Evolutionary conservation across 2,797 vertebrate species (phyloP), one percentile per base, ranked within the genome.

Genomic region (Vireo griseus): DNA sequence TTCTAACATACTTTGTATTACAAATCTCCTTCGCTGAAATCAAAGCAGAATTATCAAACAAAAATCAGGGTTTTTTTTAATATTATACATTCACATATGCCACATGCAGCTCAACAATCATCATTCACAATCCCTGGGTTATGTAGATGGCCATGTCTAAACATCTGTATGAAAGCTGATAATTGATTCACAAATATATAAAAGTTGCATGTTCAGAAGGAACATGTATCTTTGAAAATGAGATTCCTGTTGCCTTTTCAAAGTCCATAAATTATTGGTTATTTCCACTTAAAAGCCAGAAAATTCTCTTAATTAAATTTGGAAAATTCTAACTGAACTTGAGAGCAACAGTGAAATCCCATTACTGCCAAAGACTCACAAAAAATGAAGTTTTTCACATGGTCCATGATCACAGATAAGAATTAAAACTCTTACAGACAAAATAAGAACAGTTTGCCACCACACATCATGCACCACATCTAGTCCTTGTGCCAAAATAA

Each of bases 401-500:
- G 54, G 33, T 6, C 13, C 33, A 33, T 6, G 18, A 76, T 42
- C 29, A 59, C 11, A 76, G 51, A 52, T 88, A 80, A 86, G 57
- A 92, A 91, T 59, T 91, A 87, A 73, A 95, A 82, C 42, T 57
- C 40, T 76, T 71, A 87, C 3, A 73, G 59, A 91, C 55, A 90
- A 91, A 91, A 57, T 65, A 91, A 76, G 67, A 88, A 82, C 24
- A 76, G 68, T 83, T 71, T 92, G 50, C 31, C 48, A 77, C 35
- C 22, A 74, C 44, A 68, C 18, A 75, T 80, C 65, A 84, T n/a
- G 25, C 11, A 35, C 45, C 85, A 80, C 40, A 83, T 61, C 57
- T 54, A 74, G 26, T 26, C 68, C 50, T 74, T 52, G 18, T 68
- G 72, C 78, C 89, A 94, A 94, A 95, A 89, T 47, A 94, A 94